These are phyloP conservation scores for Sphinx pinastri DNA, from an alignment of 2,888 invertebrate species.

Conservation along the genomic window DNA sequence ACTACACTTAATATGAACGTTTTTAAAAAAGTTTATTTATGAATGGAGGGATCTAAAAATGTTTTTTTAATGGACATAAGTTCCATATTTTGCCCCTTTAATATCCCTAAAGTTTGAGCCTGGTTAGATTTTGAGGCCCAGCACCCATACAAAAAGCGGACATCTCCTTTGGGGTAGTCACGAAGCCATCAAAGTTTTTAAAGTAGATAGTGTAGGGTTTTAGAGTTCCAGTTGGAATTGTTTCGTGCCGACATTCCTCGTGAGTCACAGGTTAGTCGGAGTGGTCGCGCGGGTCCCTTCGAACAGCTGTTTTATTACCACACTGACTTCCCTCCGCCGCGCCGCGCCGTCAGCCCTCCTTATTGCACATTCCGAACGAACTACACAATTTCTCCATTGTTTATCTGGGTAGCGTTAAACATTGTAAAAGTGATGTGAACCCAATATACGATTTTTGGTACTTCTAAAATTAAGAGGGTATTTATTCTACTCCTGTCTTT, in stretches of 20 bases:
- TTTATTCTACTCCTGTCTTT: too few relatives aligned
- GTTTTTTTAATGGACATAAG: too few relatives aligned
- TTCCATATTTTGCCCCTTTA: too few relatives aligned
- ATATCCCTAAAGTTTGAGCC: too few relatives aligned
- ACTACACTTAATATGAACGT: too few relatives aligned
- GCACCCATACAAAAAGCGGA: too few relatives aligned
- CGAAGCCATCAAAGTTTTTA: background rate
- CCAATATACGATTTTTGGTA: background rate
- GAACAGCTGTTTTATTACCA: slow-evolving; percentile 22
- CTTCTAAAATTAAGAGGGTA: too few relatives aligned
- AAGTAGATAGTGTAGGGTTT: background rate
- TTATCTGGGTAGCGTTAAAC: background rate
- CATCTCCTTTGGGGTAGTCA: background rate
- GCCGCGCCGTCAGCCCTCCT: background rate
- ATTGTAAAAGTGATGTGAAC: background rate
- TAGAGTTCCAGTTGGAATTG: slow-evolving; percentile 3
- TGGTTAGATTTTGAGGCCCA: too few relatives aligned
- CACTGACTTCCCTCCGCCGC: slow-evolving; percentile 13
- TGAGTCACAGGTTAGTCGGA: slow-evolving; percentile 18
- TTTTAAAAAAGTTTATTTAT: too few relatives aligned
- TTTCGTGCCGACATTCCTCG: slow-evolving; percentile 6
- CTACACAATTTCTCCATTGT: slow-evolving; percentile 10
- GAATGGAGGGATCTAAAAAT: too few relatives aligned
- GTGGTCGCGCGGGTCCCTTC: slow-evolving; percentile 16
- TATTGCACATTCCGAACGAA: slow-evolving; percentile 19